phyloP scores from a whole-genome alignment of 2,797 vertebrate genomes.

The Peromyscus nudipes region DNA sequence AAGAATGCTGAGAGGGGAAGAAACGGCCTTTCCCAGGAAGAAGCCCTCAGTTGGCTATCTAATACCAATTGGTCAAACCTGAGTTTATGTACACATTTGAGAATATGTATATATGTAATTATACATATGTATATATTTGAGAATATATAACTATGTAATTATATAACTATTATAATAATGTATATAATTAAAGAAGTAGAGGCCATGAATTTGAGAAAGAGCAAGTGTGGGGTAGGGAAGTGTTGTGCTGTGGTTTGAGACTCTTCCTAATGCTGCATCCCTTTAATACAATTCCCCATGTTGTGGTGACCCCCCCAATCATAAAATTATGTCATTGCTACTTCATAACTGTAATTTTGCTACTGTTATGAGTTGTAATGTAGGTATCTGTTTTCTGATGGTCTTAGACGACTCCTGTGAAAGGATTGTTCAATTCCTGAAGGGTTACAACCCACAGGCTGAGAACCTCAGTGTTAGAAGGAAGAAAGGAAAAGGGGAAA shows the following conservation, averaged over 20 bases:
- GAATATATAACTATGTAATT: not conserved
- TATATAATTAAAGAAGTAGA: not conserved
- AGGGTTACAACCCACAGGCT: not conserved
- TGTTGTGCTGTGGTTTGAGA: not conserved
- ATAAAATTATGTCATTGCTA: not conserved
- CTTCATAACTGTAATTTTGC: not conserved
- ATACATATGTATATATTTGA: too few species aligned
- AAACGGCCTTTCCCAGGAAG: not conserved
- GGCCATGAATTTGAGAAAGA: not conserved
- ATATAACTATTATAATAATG: not conserved
- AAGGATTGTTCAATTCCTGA: not conserved
- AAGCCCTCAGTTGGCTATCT: not conserved
- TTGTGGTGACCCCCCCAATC: not conserved
- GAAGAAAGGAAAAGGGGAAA: not conserved
- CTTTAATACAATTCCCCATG: not conserved
- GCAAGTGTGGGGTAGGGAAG: not conserved
- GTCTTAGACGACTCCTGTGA: not conserved
- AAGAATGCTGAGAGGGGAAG: not conserved
- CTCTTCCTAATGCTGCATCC: too few species aligned
- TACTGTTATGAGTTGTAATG: not conserved
- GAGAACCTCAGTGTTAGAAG: not conserved
- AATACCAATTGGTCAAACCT: not conserved
- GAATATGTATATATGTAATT: not conserved
- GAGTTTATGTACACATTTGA: not conserved
- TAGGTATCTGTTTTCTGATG: not conserved